These are phyloP conservation scores for Battus philenor DNA, from an alignment of 1,140 invertebrate species.

Conservation along the genomic window DNA sequence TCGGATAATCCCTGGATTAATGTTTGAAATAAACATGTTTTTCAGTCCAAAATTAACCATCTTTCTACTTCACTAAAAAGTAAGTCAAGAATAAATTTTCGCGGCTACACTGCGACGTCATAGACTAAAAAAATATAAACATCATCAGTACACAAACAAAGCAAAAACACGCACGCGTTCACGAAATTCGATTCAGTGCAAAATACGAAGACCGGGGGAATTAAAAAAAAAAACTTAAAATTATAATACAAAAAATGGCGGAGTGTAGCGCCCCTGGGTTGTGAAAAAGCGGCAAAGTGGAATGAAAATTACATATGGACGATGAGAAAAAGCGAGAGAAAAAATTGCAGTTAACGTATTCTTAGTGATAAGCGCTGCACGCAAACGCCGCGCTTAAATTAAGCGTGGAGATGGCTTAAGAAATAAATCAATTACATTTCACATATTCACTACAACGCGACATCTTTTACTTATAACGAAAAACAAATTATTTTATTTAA, in stretches of 20 bases:
- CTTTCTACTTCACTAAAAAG: too few relatives aligned
- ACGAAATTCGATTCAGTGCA: constrained; percentile 15
- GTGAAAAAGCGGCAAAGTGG: constrained; percentile 46
- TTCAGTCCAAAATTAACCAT: too few relatives aligned
- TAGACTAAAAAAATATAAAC: constrained; percentile 15
- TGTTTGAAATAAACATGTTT: too few relatives aligned
- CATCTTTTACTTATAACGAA: too few relatives aligned
- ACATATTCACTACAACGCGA: too few relatives aligned
- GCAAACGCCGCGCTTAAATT: constrained; percentile 24
- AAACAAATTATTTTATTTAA: too few relatives aligned
- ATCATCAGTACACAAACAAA: constrained; percentile 13
- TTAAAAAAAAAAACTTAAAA: constrained; percentile 29
- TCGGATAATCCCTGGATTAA: too few relatives aligned
- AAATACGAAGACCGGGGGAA: constrained; percentile 4
- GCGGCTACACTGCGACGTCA: constrained; percentile 2
- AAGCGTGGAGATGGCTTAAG: constrained; percentile 22
- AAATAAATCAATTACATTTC: too few relatives aligned
- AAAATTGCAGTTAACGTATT: constrained; percentile 51
- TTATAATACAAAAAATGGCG: constrained; percentile 29
- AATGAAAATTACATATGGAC: constrained; percentile 58
- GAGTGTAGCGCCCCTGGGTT: constrained; percentile 42
- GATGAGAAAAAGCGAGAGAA: constrained; percentile 51
- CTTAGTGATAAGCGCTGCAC: constrained; percentile 48
- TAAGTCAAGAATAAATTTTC: not conserved
- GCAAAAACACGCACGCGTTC: constrained; percentile 17